Percentiles rank a stretch among this genome's conserved stretches.
Conservation (phyloP, 1,140 invertebrate species). For the Caenorhabditis briggsae region DNA sequence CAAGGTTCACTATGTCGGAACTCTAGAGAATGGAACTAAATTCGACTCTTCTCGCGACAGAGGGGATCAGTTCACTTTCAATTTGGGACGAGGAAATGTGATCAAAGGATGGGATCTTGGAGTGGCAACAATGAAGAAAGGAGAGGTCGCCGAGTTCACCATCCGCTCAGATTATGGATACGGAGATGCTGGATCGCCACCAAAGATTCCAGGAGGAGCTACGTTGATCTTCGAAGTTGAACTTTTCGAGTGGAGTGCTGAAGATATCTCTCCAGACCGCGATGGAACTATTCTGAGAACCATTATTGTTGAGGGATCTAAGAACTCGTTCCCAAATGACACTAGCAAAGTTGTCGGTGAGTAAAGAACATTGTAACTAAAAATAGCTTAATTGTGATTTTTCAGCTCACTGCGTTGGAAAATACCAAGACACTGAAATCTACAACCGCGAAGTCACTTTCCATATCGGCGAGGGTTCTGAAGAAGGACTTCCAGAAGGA, state of each 20-base stretch:
- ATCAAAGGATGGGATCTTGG: slow-evolving; percentile 64
- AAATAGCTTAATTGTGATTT: background rate
- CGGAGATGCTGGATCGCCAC: slow-evolving; percentile 60
- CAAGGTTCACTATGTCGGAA: slow-evolving; percentile 62
- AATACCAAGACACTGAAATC: slow-evolving; percentile 54
- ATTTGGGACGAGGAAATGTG: slow-evolving; percentile 55
- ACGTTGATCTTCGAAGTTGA: slow-evolving; percentile 62
- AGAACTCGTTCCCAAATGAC: slow-evolving; percentile 60
- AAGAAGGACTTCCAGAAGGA: slow-evolving; percentile 62
- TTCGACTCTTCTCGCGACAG: slow-evolving; percentile 62
- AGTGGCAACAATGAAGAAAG: slow-evolving; percentile 63
- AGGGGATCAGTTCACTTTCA: slow-evolving; percentile 51
- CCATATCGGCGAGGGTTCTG: slow-evolving; percentile 58
- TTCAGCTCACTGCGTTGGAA: slow-evolving; percentile 59
- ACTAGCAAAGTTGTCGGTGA: slow-evolving; percentile 49
- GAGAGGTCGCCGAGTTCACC: slow-evolving; percentile 57
- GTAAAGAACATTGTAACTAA: background rate
- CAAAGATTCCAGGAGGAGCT: slow-evolving; percentile 61
- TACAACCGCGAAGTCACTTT: slow-evolving; percentile 57
- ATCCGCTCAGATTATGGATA: slow-evolving; percentile 61
- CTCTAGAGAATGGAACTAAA: slow-evolving; percentile 54
- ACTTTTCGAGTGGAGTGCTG: slow-evolving; percentile 58
- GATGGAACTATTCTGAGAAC: slow-evolving; percentile 57
- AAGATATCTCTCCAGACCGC: slow-evolving; percentile 62
- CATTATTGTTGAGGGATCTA: slow-evolving; percentile 57